Percentiles rank a stretch among this genome's conserved stretches.
Evolutionary conservation across 2,113 vertebrate species (phyloP).

Genomic region (Thalassarche chlororhynchos): DNA sequence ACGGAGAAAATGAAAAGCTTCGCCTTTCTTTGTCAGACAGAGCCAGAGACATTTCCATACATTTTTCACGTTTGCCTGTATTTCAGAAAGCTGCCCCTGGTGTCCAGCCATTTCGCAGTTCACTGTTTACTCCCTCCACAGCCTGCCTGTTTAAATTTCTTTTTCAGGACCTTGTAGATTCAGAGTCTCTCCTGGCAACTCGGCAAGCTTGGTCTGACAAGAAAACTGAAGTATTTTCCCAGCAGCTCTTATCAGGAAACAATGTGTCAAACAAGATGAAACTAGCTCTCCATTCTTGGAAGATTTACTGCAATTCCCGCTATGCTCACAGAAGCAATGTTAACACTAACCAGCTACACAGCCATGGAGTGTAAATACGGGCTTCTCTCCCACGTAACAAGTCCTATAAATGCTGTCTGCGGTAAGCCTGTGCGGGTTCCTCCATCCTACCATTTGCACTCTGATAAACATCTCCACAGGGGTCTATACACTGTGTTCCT

Average conservation of each 20-base stretch:
- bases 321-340: slow-evolving; percentile 45
- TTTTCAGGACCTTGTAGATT: slow-evolving; percentile 11
- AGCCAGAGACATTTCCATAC: not conserved
- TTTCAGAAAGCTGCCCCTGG: not conserved
- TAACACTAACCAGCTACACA: slow-evolving; percentile 45
- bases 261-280: slow-evolving; percentile 71
- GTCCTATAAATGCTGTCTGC: not conserved
- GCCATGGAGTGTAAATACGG: not conserved
- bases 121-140: not conserved
- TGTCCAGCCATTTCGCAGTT: not conserved
- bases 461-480: not conserved
- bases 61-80: not conserved
- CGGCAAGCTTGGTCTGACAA: slow-evolving; percentile 30
- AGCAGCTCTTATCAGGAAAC: slow-evolving; percentile 72
- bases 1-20: not conserved
- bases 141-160: not conserved
- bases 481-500: not conserved
- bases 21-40: not conserved
- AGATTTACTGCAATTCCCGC: slow-evolving; percentile 65
- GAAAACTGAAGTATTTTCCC: slow-evolving; percentile 67
- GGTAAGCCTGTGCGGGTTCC: not conserved
- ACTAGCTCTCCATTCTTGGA: slow-evolving; percentile 36
- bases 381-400: slow-evolving; percentile 19
- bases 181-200: slow-evolving; percentile 36
- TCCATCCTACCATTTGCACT: not conserved